These are phyloP conservation scores for Alentia gelatinosa DNA, from an alignment of 2,888 invertebrate species.

Conservation along the genomic window DNA sequence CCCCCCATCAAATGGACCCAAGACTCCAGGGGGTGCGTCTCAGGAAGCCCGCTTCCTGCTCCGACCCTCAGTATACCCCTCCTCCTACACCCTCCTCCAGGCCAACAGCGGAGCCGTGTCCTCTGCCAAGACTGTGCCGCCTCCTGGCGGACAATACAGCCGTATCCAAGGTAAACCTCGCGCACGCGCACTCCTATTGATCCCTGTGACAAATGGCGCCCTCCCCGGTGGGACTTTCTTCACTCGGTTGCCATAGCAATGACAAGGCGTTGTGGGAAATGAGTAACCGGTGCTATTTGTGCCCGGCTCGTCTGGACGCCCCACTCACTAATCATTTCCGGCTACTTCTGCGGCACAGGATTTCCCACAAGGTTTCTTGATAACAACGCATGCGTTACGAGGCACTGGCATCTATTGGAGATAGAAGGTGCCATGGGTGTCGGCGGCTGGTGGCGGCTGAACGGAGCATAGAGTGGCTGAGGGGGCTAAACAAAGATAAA, in stretches of 20 bases:
- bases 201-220: constrained; percentile 41
- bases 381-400: constrained; percentile 18
- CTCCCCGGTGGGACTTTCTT: constrained; percentile 11
- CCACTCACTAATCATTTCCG: constrained; percentile 30
- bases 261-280: constrained; percentile 41
- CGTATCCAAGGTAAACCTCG: constrained; percentile 37
- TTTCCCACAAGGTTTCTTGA: constrained; percentile 45
- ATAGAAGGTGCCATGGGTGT: background rate
- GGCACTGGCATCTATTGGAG: background rate
- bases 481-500: constrained; percentile 26
- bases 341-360: background rate
- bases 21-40: background rate
- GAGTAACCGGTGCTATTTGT: constrained; percentile 15
- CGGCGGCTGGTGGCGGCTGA: background rate
- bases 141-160: background rate
- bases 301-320: background rate
- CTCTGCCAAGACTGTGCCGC: background rate
- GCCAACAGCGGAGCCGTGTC: background rate
- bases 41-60: background rate
- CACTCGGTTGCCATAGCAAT: constrained; percentile 45
- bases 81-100: background rate
- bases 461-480: background rate
- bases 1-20: background rate
- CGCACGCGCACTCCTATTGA: constrained; percentile 36
- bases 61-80: background rate